Evolutionary conservation across 1,140 invertebrate species (phyloP).

Genomic region (Mya arenaria): DNA sequence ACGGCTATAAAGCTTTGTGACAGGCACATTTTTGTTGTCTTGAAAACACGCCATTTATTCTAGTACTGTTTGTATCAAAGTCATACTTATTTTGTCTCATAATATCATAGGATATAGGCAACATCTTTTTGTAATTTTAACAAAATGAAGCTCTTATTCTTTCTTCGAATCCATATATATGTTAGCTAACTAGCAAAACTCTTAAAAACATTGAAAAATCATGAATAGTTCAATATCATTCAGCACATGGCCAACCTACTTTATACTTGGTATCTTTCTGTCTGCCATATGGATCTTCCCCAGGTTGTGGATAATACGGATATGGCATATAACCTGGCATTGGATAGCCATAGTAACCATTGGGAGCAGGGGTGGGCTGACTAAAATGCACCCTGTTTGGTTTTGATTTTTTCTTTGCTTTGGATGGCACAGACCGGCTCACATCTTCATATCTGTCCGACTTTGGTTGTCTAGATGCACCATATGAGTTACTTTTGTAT

Average conservation of each 20-base stretch:
- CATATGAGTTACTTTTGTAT: constrained; percentile 1
- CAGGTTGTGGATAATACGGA: not conserved
- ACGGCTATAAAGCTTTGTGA: too few relatives aligned
- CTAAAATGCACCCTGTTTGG: constrained; percentile 36
- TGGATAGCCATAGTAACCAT: constrained; percentile 36
- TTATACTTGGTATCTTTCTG: constrained; percentile 37
- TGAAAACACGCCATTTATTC: too few relatives aligned
- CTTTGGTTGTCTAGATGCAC: not conserved
- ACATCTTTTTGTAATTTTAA: too few relatives aligned
- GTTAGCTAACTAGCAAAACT: too few relatives aligned
- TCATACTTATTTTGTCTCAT: too few relatives aligned
- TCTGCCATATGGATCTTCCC: constrained; percentile 1
- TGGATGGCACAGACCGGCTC: constrained; percentile 20
- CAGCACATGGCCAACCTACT: constrained; percentile 7
- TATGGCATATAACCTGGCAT: constrained; percentile 2
- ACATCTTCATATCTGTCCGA: constrained; percentile 47
- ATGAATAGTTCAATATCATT: too few relatives aligned
- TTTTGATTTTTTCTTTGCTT: constrained; percentile 28
- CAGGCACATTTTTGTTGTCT: too few relatives aligned
- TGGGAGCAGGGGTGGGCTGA: constrained; percentile 32
- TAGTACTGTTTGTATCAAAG: too few relatives aligned
- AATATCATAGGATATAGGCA: too few relatives aligned
- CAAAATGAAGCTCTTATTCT: too few relatives aligned
- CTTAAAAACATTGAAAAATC: too few relatives aligned
- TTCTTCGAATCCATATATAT: too few relatives aligned